Percentiles rank a stretch among this genome's conserved stretches.
Evolutionary conservation across 2,113 vertebrate genomes (phyloP).

Genomic region (Malurus cyaneus): DNA sequence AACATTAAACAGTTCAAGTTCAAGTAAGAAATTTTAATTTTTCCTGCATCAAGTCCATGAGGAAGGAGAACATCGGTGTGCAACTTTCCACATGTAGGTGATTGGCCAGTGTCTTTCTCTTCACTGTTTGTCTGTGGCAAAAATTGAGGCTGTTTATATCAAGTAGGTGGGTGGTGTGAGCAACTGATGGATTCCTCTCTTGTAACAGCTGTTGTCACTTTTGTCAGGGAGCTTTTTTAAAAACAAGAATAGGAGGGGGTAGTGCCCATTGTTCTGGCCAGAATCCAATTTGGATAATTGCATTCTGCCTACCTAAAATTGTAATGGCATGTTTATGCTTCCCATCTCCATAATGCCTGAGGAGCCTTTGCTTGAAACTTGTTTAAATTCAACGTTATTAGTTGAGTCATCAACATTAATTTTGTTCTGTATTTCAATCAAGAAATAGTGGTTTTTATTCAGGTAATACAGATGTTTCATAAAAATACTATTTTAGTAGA

Average conservation of each 20-base stretch:
- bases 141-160: background rate
- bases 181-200: background rate
- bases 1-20: background rate
- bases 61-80: background rate
- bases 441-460: background rate
- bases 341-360: conserved; percentile 7
- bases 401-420: conserved; percentile 11
- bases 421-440: conserved; percentile 23
- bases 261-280: conserved; percentile 7
- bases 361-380: conserved; percentile 29
- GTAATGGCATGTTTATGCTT: conserved; percentile 44
- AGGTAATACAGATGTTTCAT: background rate
- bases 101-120: background rate
- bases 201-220: background rate
- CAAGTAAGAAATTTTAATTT: background rate
- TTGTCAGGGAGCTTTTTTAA: background rate
- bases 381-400: conserved; percentile 35
- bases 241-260: conserved; percentile 2
- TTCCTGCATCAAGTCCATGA: background rate
- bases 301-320: conserved; percentile 44
- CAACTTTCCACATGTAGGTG: background rate
- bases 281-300: conserved; percentile 53
- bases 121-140: background rate
- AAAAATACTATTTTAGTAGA: background rate
- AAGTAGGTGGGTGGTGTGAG: background rate